A percentile compares a stretch with the other conserved stretches of the same genome.
Conservation (phyloP, 2,113 vertebrate species). For the Catharus minimus region DNA sequence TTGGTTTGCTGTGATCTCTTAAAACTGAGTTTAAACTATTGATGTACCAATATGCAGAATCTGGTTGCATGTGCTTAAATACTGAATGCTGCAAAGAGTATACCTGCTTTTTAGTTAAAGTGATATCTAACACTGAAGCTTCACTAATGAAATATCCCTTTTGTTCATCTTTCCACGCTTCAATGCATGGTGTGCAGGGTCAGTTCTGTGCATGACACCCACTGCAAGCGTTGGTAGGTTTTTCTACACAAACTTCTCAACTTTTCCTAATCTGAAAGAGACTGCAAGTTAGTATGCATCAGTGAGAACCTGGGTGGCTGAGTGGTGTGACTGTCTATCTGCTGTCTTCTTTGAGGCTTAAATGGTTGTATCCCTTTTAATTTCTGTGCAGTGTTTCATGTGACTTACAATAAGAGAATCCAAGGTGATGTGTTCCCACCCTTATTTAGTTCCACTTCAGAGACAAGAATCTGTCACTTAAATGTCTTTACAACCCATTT, state of each 20-base stretch:
- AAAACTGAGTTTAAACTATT: constrained; percentile 52
- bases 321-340: constrained; percentile 55
- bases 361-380: constrained; percentile 54
- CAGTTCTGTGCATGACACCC: constrained; percentile 84
- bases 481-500: constrained; percentile 26
- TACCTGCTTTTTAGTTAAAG: constrained; percentile 69
- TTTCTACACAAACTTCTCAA: constrained; percentile 76
- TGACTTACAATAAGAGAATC: constrained; percentile 47
- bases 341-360: constrained; percentile 44
- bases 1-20: constrained; percentile 60
- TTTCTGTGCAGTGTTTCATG: constrained; percentile 35
- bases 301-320: constrained; percentile 64
- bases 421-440: constrained; percentile 13
- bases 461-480: background rate
- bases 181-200: constrained; percentile 83
- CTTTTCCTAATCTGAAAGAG: constrained; percentile 70
- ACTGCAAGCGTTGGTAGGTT: constrained; percentile 85
- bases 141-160: constrained; percentile 82
- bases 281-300: constrained; percentile 52
- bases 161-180: constrained; percentile 83
- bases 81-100: constrained; percentile 61
- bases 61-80: constrained; percentile 72
- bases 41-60: constrained; percentile 32
- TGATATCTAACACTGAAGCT: constrained; percentile 70
- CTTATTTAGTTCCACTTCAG: constrained; percentile 1